Percentiles rank a stretch among this genome's conserved stretches.
These are phyloP conservation scores for Diabrotica balteata DNA, from an alignment of 2,888 invertebrate species.

Conservation along the genomic window DNA sequence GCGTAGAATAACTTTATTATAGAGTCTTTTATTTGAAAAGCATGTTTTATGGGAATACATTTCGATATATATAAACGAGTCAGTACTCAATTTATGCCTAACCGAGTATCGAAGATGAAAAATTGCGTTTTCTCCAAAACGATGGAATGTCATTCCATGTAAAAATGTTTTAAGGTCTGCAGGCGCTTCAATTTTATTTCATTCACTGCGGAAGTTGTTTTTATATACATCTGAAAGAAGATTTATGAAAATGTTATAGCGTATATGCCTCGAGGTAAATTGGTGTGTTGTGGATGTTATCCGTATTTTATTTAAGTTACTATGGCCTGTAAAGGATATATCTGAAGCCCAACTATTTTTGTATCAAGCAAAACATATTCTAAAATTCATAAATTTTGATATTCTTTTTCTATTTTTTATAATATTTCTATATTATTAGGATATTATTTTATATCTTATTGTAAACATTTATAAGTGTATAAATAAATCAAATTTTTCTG, in stretches of 20 bases:
- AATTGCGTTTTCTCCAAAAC: conserved; percentile 7
- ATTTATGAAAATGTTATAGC: conserved; percentile 6
- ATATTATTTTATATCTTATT: too few relatives aligned
- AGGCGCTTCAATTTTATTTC: conserved; percentile 7
- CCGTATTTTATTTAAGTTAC: too few relatives aligned
- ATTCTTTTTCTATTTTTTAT: too few relatives aligned
- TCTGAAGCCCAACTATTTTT: too few relatives aligned
- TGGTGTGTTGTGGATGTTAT: neutral
- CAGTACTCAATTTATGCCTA: conserved; percentile 21
- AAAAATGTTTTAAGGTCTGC: conserved; percentile 3
- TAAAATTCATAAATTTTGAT: too few relatives aligned
- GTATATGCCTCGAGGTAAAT: neutral
- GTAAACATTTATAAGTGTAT: too few relatives aligned
- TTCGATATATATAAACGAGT: conserved; percentile 27
- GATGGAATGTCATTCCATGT: conserved; percentile 6
- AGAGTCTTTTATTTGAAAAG: conserved; percentile 28
- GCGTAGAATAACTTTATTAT: conserved; percentile 35
- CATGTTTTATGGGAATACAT: conserved; percentile 33
- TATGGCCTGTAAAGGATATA: too few relatives aligned
- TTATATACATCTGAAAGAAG: neutral
- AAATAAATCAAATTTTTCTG: too few relatives aligned
- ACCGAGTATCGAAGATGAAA: conserved; percentile 11
- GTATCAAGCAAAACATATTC: too few relatives aligned
- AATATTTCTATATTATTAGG: too few relatives aligned
- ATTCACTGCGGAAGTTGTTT: neutral